Evolutionary conservation across 1,140 invertebrate species (phyloP), one percentile per base, ranked within the genome.

Genomic region (Druon quercuslanigerum): DNA sequence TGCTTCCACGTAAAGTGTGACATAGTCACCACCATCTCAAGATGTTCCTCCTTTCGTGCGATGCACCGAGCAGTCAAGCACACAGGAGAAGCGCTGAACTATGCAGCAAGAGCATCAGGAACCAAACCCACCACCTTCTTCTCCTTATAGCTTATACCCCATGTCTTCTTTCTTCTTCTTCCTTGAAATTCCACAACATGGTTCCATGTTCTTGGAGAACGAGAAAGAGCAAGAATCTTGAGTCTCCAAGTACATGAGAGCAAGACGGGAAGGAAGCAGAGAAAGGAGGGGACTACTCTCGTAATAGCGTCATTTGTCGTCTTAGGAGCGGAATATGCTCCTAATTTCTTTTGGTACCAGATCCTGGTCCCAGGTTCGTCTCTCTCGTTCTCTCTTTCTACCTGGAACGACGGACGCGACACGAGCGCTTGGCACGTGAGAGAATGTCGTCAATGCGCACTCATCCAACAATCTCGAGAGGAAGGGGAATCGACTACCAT

Each of bases 361-460:
- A 66, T 66, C 60, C 33, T 40, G 60, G 60, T 66, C 25, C 25
- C 60, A 40, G 33, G 60, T 66, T 66, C 14, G 25, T 73, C 51
- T 25, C n/a, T 54, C 56, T 83, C 72, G 72, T 71, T 73, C 73
- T 77, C 80, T 81, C 83, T 75, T 71, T 74, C 80, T 87, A 85
- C 80, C 78, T 82, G 83, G 84, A 84, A 87, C 84, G 80, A 82
- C 79, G 75, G 79, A 82, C 78, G 82, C 79, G 83, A 87, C 85
- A 84, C 84, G 82, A 82, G 80, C 79, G 77, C 79, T 77, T 72
- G 81, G 79, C 81, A 90, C 90, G 90, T 90, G 90, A 91, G 87
- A 85, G 89, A 91, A 91, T 91, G 90, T 87, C 85, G 86, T 83
- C 86, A 86, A 88, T 86, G 85, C 79, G 40, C 33, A 66, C 60